Evolutionary conservation across 2,113 vertebrate species (phyloP), one percentile per base, ranked within the genome.

Genomic region (Kryptolebias marmoratus): DNA sequence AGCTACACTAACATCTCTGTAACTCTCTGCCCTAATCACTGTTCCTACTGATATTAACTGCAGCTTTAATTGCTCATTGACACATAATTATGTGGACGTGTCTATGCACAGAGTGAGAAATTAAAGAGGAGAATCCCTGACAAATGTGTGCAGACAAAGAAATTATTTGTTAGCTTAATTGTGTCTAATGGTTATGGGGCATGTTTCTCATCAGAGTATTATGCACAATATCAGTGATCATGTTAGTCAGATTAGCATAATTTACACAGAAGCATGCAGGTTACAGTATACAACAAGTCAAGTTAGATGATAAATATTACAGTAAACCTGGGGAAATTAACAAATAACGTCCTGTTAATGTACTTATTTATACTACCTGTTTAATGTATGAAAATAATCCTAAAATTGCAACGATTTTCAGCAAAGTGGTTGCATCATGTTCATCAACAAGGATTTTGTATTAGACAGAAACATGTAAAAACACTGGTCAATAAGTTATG

Each of bases 91-190:
- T 36, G 53, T 47, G 64, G 73, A 73, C 69, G 81, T 86, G 88
- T 78, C 73, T 77, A 53, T 47, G 74, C 31, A 64, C 66, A 57
- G 73, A 66, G 70, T 50, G 45, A 72, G 42, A 64, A 77, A 89
- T 88, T 82, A 87, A 82, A 87, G 54, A 65, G 81, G 80, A 88
- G 82, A 83, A 89, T 87, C 80, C 86, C 86, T 78, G 81, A 82
- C 65, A 71, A 87, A 71, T 67, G 79, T 79, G 77, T 54, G 49
- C 53, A 63, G 64, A 49, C 22, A 62, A 72, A 62, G 5, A 60
- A 63, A 75, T 27, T 13, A 42, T 27, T 31, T n/a, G 67, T 48
- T 31, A 55, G 59, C 58, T 70, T 79, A 85, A 82, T 76, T 79
- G 53, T 45, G 55, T 59, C 68, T 52, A 72, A 75, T 42, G 69